Percentiles rank a stretch among this genome's conserved stretches.
These are phyloP conservation scores for Troides helena DNA, from an alignment of 2,888 invertebrate species.

Conservation along the genomic window DNA sequence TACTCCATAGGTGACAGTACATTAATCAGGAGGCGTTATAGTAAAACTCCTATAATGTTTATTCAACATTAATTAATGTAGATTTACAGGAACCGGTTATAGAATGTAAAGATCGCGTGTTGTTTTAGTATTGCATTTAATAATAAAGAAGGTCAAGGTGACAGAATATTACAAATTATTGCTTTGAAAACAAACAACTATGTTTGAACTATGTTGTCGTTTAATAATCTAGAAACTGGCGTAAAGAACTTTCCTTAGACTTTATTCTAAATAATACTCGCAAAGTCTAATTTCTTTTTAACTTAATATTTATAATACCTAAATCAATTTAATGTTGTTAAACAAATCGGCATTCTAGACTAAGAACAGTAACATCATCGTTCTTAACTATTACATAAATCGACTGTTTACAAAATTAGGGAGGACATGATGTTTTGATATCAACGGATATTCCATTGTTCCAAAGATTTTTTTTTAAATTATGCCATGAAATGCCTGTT, in stretches of 20 bases:
- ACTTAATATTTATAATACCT: background rate
- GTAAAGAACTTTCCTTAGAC: background rate
- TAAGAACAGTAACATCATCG: too few relatives aligned
- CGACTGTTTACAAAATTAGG: background rate
- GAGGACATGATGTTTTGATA: background rate
- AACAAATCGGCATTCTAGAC: background rate
- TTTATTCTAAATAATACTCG: background rate
- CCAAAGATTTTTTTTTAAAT: too few relatives aligned
- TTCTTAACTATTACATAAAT: too few relatives aligned
- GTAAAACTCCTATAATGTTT: slow-evolving; percentile 12
- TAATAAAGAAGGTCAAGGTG: slow-evolving; percentile 27
- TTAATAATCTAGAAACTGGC: background rate
- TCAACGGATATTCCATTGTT: background rate
- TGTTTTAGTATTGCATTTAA: slow-evolving; percentile 28
- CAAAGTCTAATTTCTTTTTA: background rate
- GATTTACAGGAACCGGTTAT: slow-evolving; percentile 12
- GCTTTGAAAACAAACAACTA: slow-evolving; percentile 18
- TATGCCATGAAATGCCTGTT: too few relatives aligned
- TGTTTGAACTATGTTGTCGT: background rate
- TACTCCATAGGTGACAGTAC: slow-evolving; percentile 4
- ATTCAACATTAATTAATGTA: slow-evolving; percentile 14
- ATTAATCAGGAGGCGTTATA: slow-evolving; percentile 2
- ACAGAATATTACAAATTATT: slow-evolving; percentile 16
- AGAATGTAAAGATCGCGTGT: slow-evolving; percentile 27
- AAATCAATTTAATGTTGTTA: background rate